Base-by-base conservation (phyloP, 2,113 vertebrate genomes). In the Gopherus evgoodei region DNA sequence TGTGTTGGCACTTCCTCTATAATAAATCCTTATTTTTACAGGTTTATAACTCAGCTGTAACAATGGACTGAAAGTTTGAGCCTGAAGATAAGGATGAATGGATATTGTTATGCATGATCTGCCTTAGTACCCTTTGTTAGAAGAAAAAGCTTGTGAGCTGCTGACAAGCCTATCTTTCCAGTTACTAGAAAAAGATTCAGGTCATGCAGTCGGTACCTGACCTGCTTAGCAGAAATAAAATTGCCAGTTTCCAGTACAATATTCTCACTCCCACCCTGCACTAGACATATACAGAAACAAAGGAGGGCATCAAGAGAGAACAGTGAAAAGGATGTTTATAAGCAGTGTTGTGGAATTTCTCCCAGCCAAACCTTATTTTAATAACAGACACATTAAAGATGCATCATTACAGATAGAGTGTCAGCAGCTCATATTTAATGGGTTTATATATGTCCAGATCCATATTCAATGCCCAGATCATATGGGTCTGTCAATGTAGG, bases 1-100 rank as follows among this genome's bases (percentile, higher is more conserved):
- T 0, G 0, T 27, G 11, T 49, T 57, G 29, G 3, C 49, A 80
- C 24, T 65, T 57, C 25, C 11, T 57, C 24, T 65, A 65, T 65
- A 65, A 17, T 13, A 31, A 65, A 16, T 3, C 62, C 31, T 65
- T 65, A 35, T 35, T 65, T 65, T 65, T 65, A 31, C 5, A 62
- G 29, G 27, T 62, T 84, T 49, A 44, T 53, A 83, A 88, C 7
- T 75, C 14, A 53, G 52, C 29, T 89, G 65, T 57, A 65, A 88
- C 65, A 88, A 47, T 1, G 2, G 31, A 59, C n/a, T 65, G 29
- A 62, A 65, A 65, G 21, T 38, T 84, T 80, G 47, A 93, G 11
- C 10, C 35, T 87, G 56, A 89, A 80, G 52, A n/a, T 42, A 52
- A 85, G 31, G 31, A 35, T 54, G 17, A 76, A 90, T 42, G 25